Conservation (phyloP, 2,797 vertebrate species). For the Chloroceryle inda region DNA sequence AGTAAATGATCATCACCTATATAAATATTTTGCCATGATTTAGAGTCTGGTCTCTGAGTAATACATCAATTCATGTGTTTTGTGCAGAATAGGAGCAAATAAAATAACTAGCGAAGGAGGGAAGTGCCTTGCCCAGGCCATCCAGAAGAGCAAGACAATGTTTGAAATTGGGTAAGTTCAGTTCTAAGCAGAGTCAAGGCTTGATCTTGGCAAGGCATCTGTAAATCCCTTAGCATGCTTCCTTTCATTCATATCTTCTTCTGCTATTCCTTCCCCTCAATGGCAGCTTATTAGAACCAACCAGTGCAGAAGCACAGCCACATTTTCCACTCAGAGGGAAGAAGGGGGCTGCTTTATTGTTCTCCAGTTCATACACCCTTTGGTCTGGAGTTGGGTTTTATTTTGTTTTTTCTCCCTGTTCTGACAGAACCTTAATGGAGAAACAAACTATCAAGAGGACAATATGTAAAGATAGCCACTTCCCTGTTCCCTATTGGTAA, state of each 20-base stretch:
- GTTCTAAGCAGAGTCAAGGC: neutral
- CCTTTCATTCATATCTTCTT: neutral
- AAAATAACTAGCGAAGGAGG: slow-evolving; percentile 89
- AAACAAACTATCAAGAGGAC: neutral
- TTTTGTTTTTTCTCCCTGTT: neutral
- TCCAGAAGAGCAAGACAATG: slow-evolving; percentile 90
- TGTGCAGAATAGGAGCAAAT: slow-evolving; percentile 90
- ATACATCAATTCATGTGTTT: neutral
- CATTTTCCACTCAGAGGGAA: neutral
- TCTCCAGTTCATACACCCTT: neutral
- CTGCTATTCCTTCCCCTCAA: neutral
- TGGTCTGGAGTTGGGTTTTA: neutral
- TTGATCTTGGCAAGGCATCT: neutral
- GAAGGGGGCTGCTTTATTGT: neutral
- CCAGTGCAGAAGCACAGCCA: accelerated
- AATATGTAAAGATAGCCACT: neutral
- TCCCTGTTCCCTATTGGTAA: neutral
- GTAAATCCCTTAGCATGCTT: neutral
- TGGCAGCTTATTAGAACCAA: neutral
- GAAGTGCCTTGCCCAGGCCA: slow-evolving; percentile 85
- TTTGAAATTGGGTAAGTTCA: slow-evolving; percentile 91
- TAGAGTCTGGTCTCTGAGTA: neutral
- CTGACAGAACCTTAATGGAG: neutral
- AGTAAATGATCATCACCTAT: neutral
- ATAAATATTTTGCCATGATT: neutral